Evolutionary conservation across 2,113 vertebrate genomes (phyloP).

Genomic region (human (Homo sapiens)): GRCh38 chr2:195311501-195312000

Average conservation of each 20-base stretch:
- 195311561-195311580: not conserved
- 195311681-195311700: constrained; percentile 63
- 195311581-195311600: not conserved
- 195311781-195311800: constrained; percentile 78
- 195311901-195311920: constrained; percentile 71
- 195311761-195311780: constrained; percentile 82
- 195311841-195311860: constrained; percentile 85
- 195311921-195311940: constrained; percentile 58
- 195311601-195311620: constrained; percentile 19
- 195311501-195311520: not conserved
- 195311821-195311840: constrained; percentile 82
- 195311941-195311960: constrained; percentile 56
- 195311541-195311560: not conserved
- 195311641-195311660: constrained; percentile 57
- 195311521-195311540: not conserved
- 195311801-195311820: constrained; percentile 84
- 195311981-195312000: constrained; percentile 64
- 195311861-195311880: constrained; percentile 83
- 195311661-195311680: constrained; percentile 63
- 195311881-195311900: constrained; percentile 82
- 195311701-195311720: constrained; percentile 59
- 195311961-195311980: constrained; percentile 55
- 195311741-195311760: constrained; percentile 72
- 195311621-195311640: constrained; percentile 61
- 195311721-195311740: constrained; percentile 81